Conservation (phyloP, 2,888 invertebrate species). For the Cheilosia grossa region DNA sequence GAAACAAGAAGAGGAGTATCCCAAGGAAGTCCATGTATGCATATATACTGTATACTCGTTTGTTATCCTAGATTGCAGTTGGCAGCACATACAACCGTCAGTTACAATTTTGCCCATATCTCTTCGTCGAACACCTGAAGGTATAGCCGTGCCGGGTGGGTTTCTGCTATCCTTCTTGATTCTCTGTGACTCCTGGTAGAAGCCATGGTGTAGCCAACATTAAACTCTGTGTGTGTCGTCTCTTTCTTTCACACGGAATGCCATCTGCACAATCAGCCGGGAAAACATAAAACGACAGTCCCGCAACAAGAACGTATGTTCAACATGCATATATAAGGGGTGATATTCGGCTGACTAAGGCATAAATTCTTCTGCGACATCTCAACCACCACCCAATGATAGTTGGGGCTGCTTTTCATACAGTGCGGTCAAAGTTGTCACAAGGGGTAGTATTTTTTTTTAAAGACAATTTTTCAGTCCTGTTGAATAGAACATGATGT, state of each 20-base stretch:
- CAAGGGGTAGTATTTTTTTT: no score
- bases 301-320: slow-evolving; percentile 70
- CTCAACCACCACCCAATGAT: slow-evolving; percentile 42
- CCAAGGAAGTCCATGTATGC: slow-evolving; percentile 61
- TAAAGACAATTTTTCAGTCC: no score
- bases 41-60: slow-evolving; percentile 25
- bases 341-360: slow-evolving; percentile 74
- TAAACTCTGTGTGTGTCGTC: slow-evolving; percentile 3
- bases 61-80: slow-evolving; percentile 65
- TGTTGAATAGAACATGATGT: no score
- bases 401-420: slow-evolving; percentile 23
- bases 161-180: slow-evolving; percentile 13
- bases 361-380: slow-evolving; percentile 75
- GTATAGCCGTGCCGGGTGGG: slow-evolving; percentile 5
- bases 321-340: slow-evolving; percentile 52
- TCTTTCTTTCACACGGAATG: slow-evolving; percentile 27
- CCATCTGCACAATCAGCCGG: slow-evolving; percentile 67
- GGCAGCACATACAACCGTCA: slow-evolving; percentile 65
- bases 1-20: slow-evolving; percentile 58
- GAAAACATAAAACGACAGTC: slow-evolving; percentile 70
- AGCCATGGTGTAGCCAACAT: slow-evolving; percentile 38
- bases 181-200: slow-evolving; percentile 22
- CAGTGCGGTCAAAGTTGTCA: slow-evolving; percentile 30
- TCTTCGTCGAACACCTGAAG: slow-evolving; percentile 63
- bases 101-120: slow-evolving; percentile 60